Evolutionary conservation across 2,113 vertebrate genomes (phyloP).

Genomic region (Charina bottae): DNA sequence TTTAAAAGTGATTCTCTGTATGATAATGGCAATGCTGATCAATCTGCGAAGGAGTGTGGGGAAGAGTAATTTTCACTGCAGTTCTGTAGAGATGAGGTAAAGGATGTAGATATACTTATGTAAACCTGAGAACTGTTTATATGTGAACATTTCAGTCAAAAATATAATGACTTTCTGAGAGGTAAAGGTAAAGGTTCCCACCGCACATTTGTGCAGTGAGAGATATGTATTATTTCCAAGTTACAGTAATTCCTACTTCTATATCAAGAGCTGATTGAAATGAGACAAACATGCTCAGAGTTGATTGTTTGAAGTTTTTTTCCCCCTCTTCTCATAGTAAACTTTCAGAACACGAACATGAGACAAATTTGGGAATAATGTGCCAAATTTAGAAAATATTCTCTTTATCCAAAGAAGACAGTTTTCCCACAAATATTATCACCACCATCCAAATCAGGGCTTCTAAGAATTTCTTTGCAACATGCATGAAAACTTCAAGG

Average conservation of each 20-base stretch:
- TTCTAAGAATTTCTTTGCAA: background rate
- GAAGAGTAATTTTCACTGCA: slow-evolving; percentile 4
- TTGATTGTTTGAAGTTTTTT: background rate
- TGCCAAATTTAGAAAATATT: background rate
- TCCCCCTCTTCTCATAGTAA: fast-evolving
- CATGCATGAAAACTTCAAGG: too few relatives aligned
- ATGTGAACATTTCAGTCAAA: background rate
- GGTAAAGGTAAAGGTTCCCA: too few relatives aligned
- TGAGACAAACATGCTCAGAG: background rate
- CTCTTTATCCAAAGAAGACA: background rate
- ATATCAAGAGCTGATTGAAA: slow-evolving; percentile 20
- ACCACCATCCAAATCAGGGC: background rate
- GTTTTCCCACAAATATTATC: background rate
- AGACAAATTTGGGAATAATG: background rate
- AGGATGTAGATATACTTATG: background rate
- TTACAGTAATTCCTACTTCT: background rate
- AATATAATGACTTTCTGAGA: slow-evolving; percentile 1
- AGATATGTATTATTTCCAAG: background rate
- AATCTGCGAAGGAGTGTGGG: background rate
- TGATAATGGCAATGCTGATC: slow-evolving; percentile 16
- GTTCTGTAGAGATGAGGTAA: background rate
- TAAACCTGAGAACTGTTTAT: background rate
- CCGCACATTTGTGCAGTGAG: too few relatives aligned
- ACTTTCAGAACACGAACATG: slow-evolving; percentile 34
- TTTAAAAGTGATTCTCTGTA: slow-evolving; percentile 25